A percentile compares a stretch with the other conserved stretches of the same genome.
Conservation (phyloP, 2,797 vertebrate genomes). For the Dryobates pubescens region DNA sequence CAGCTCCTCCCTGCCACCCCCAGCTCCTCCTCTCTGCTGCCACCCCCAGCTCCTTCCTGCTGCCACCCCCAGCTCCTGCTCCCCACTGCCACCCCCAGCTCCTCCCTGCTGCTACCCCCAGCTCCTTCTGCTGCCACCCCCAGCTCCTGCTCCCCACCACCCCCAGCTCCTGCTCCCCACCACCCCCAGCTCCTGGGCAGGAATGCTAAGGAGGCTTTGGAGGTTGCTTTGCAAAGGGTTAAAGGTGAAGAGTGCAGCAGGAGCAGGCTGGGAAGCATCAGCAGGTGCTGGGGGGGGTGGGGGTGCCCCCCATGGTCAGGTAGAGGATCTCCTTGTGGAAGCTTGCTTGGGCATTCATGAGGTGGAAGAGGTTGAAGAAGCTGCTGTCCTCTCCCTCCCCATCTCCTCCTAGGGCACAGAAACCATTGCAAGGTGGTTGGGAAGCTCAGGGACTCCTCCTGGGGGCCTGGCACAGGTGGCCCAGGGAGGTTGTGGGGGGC, state of each 20-base stretch:
- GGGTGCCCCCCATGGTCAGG: conserved; percentile 49
- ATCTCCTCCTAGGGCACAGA: conserved; percentile 53
- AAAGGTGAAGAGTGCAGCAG: background rate
- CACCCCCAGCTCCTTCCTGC: too few species aligned
- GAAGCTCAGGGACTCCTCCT: background rate
- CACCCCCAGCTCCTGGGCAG: background rate
- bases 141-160: too few species aligned
- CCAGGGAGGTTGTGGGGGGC: too few species aligned
- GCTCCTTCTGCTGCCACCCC: too few species aligned
- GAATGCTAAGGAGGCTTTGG: background rate
- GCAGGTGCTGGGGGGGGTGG: too few species aligned
- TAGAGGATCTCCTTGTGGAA: conserved; percentile 89
- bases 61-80: too few species aligned
- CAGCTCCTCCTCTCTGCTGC: too few species aligned
- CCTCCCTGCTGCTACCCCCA: too few species aligned
- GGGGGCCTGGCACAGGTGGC: too few species aligned
- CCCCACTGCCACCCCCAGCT: too few species aligned
- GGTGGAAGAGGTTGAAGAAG: conserved; percentile 83
- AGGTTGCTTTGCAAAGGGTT: background rate
- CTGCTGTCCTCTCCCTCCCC: conserved; percentile 77
- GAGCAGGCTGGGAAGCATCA: conserved; percentile 4
- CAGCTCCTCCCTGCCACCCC: too few species aligned
- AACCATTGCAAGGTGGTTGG: background rate
- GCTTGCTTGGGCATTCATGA: conserved; percentile 85
- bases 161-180: too few species aligned